These are phyloP conservation scores for Falco concolor DNA, from an alignment of 2,797 vertebrate species.

Conservation along the genomic window DNA sequence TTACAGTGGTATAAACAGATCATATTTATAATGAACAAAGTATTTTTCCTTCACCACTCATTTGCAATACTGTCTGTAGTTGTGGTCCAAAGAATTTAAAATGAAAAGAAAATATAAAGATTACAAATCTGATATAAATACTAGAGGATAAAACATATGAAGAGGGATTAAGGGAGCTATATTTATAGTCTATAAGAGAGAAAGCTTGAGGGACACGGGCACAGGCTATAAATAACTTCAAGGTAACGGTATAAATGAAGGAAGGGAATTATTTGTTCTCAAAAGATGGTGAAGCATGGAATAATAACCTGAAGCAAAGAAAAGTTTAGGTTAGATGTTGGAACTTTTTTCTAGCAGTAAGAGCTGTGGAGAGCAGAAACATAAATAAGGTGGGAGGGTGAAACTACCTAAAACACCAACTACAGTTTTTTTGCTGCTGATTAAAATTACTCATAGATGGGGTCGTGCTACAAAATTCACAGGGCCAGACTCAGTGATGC, in stretches of 20 bases:
- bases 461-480: background rate
- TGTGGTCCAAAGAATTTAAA: background rate
- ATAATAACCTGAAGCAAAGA: conserved; percentile 29
- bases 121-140: conserved; percentile 45
- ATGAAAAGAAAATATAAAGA: conserved; percentile 23
- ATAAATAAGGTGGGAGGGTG: conserved; percentile 6
- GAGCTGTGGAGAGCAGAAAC: background rate
- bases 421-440: background rate
- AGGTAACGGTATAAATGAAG: conserved; percentile 68
- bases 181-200: conserved; percentile 62
- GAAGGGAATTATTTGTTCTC: conserved; percentile 66
- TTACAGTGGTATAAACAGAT: background rate
- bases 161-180: conserved; percentile 60
- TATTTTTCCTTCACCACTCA: background rate
- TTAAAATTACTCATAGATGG: background rate
- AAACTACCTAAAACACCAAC: background rate
- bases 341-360: background rate
- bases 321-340: conserved; percentile 23
- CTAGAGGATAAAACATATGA: conserved; percentile 49
- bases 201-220: conserved; percentile 37
- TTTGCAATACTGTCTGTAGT: background rate
- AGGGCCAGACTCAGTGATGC: background rate
- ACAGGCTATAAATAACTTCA: conserved; percentile 68
- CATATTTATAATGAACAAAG: background rate
- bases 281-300: conserved; percentile 29